phyloP scores from a whole-genome alignment of 2,888 invertebrate species.

The Caenorhabditis angaria region DNA sequence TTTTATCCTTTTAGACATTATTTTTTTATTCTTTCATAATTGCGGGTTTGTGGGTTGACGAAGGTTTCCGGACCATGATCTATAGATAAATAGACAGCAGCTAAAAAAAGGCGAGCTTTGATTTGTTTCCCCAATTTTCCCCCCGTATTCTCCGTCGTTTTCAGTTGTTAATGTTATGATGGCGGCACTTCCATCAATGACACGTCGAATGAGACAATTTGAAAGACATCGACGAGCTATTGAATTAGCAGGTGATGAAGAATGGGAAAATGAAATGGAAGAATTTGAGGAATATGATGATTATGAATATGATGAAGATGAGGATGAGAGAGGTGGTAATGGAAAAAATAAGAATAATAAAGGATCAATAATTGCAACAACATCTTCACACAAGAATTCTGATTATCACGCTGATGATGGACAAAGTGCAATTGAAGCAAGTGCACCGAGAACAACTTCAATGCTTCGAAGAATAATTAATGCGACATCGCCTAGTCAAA shows the following conservation, averaged over 20 bases:
- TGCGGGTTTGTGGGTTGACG: neutral
- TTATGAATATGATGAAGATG: slow-evolving; percentile 44
- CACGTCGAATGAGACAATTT: slow-evolving; percentile 65
- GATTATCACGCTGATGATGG: slow-evolving; percentile 39
- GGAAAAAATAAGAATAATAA: neutral
- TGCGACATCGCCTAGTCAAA: slow-evolving; percentile 25
- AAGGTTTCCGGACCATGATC: neutral
- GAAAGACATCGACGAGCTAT: slow-evolving; percentile 68
- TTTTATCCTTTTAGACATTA: slow-evolving; percentile 19
- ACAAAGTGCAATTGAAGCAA: slow-evolving; percentile 29
- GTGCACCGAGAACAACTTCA: slow-evolving; percentile 38
- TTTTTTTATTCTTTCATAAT: neutral
- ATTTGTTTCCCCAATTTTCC: neutral
- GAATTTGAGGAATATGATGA: slow-evolving; percentile 32
- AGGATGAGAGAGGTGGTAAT: slow-evolving; percentile 16
- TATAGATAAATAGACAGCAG: neutral
- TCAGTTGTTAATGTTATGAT: slow-evolving; percentile 72
- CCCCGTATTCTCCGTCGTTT: too few relatives aligned
- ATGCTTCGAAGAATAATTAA: slow-evolving; percentile 35
- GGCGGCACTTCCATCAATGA: slow-evolving; percentile 70
- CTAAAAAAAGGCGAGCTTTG: neutral
- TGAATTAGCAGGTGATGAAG: slow-evolving; percentile 67
- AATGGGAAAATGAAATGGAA: slow-evolving; percentile 40
- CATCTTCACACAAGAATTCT: neutral
- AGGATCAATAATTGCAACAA: neutral